Conservation (phyloP, 2,888 invertebrate genomes). For the Oeneis ivallda region DNA sequence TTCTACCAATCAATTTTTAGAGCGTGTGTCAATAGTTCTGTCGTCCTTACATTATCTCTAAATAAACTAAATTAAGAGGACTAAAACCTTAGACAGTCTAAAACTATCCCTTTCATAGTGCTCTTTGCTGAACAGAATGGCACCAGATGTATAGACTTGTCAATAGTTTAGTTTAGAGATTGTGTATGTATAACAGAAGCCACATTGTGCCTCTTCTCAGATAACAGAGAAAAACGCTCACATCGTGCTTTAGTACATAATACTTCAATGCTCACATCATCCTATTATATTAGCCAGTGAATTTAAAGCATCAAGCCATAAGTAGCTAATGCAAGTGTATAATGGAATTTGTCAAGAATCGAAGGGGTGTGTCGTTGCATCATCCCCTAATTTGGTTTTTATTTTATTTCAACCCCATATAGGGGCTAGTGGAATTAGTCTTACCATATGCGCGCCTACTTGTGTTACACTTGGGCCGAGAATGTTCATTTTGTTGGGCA, state of each 20-base stretch:
- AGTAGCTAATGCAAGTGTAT: constrained; percentile 70
- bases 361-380: constrained; percentile 79
- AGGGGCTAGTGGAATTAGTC: constrained; percentile 75
- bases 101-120: too few relatives aligned
- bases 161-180: too few relatives aligned
- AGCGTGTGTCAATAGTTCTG: too few relatives aligned
- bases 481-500: constrained; percentile 62
- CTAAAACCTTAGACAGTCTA: too few relatives aligned
- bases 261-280: constrained; percentile 12
- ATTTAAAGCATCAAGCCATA: constrained; percentile 51
- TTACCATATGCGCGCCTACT: constrained; percentile 80
- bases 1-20: too few relatives aligned
- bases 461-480: constrained; percentile 70
- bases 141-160: too few relatives aligned
- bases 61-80: too few relatives aligned
- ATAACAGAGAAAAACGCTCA: constrained; percentile 5
- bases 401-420: constrained; percentile 74
- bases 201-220: not conserved
- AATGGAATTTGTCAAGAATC: constrained; percentile 81
- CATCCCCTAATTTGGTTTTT: constrained; percentile 80
- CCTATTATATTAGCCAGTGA: constrained; percentile 21
- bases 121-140: too few relatives aligned
- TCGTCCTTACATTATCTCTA: too few relatives aligned
- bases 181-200: too few relatives aligned
- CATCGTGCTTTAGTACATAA: too few relatives aligned